Evolutionary conservation across 1,140 invertebrate species (phyloP).

Genomic region (Zaprionus tsacasi): DNA sequence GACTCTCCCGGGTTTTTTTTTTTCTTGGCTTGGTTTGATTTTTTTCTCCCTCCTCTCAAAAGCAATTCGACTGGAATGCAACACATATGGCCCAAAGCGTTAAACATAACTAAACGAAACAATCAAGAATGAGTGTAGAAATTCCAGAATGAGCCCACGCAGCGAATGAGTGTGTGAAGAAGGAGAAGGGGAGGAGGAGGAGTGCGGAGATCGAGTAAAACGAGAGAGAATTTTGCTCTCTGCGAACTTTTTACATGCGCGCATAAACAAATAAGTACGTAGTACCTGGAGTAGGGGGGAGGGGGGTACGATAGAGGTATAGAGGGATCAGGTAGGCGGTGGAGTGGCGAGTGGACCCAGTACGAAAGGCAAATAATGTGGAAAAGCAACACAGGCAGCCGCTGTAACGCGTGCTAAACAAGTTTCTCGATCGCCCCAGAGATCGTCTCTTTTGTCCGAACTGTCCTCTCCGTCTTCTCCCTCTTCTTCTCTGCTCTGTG

Average conservation of each 20-base stretch:
- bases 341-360: slow-evolving; percentile 31
- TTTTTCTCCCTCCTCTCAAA: slow-evolving; percentile 20
- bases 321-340: not conserved
- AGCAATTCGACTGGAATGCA: slow-evolving; percentile 79
- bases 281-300: not conserved
- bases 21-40: too few species aligned
- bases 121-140: slow-evolving; percentile 82
- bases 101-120: slow-evolving; percentile 77
- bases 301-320: not conserved
- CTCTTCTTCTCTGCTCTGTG: slow-evolving; percentile 22
- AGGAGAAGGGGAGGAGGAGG: not conserved
- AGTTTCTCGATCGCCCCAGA: slow-evolving; percentile 69
- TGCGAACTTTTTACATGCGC: slow-evolving; percentile 52
- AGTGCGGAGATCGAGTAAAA: slow-evolving; percentile 48
- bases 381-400: slow-evolving; percentile 79
- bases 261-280: slow-evolving; percentile 62
- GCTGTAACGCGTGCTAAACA: slow-evolving; percentile 82
- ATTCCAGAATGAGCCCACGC: slow-evolving; percentile 82
- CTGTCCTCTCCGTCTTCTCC: slow-evolving; percentile 46
- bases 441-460: slow-evolving; percentile 67
- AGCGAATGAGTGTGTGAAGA: slow-evolving; percentile 31
- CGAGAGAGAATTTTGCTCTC: slow-evolving; percentile 43
- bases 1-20: slow-evolving; percentile 16
- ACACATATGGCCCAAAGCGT: slow-evolving; percentile 77
- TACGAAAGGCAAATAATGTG: slow-evolving; percentile 73